These are phyloP conservation scores for Sesia apiformis DNA, from an alignment of 2,888 invertebrate genomes.

Conservation along the genomic window DNA sequence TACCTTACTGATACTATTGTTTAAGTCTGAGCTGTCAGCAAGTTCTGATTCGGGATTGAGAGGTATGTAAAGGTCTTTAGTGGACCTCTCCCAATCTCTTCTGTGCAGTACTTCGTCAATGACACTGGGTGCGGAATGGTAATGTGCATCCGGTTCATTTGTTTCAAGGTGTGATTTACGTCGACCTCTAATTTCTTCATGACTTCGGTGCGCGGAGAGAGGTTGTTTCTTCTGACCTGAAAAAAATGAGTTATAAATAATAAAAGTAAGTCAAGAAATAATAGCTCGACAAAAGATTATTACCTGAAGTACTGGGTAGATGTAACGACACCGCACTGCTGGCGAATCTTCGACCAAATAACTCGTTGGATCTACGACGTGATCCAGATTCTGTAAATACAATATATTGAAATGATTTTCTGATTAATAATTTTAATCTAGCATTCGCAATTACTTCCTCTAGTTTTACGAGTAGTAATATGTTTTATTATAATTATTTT, in stretches of 20 bases:
- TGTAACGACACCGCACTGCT: slow-evolving; percentile 54
- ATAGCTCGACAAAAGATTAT: no score
- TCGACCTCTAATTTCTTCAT: slow-evolving; percentile 48
- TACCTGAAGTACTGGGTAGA: slow-evolving; percentile 56
- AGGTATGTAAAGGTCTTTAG: slow-evolving; percentile 52
- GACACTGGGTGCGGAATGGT: slow-evolving; percentile 62
- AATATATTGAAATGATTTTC: not conserved
- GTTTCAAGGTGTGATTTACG: slow-evolving; percentile 34
- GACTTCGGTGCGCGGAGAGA: slow-evolving; percentile 50
- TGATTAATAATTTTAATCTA: no score
- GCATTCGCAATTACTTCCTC: no score
- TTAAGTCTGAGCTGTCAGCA: slow-evolving; percentile 17
- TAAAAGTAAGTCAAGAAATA: no score
- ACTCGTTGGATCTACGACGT: slow-evolving; percentile 34
- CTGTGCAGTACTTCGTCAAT: slow-evolving; percentile 57
- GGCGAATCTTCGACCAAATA: slow-evolving; percentile 33
- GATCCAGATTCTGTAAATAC: slow-evolving; percentile 26
- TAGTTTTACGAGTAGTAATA: not conserved
- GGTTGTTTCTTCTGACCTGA: slow-evolving; percentile 41
- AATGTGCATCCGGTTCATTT: slow-evolving; percentile 29
- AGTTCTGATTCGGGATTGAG: slow-evolving; percentile 22
- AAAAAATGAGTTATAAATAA: not conserved
- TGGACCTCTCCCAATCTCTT: slow-evolving; percentile 60
- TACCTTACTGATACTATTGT: slow-evolving; percentile 16
- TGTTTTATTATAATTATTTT: not conserved